Evolutionary conservation across 1,140 invertebrate genomes (phyloP), one percentile per base, ranked within the genome.

Genomic region (Drosophila pachea): DNA sequence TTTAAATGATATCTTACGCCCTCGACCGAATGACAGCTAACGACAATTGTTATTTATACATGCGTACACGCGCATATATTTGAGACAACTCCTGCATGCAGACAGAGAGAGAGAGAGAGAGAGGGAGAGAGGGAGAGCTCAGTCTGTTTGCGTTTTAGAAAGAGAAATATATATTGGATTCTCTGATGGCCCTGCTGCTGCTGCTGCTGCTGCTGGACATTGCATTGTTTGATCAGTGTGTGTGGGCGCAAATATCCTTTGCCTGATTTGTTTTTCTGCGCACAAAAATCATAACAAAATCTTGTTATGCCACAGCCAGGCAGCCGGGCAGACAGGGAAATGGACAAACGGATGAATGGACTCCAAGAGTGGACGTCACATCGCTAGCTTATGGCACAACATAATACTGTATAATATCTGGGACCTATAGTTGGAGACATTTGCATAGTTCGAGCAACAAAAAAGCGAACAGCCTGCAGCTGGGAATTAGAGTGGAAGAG

Each of bases 221-320:
- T 7, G 33, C 38, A 42, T 29, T 8, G 35, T 58, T 22, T 22
- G 22, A 22, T 22, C 22, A 22, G 29, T 74, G 14, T 74, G 65
- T 74, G 8, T 74, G 66, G 58, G 60, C 59, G 61, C 48, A 55
- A 43, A 49, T 43, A 62, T 73, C 58, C 68, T 73, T 61, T 65
- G 69, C 68, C 58, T 71, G 78, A 81, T 81, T 77, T 82, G 66
- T 73, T 82, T 77, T 64, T 61, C 73, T 69, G 12, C 14, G 36
- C 54, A 49, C 49, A 76, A 70, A 70, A 78, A 68, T 58, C 58
- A 64, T 62, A 33, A 40, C 58, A 52, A 76, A 79, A 81, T 81
- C 78, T 60, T 61, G 78, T 81, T 82, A 74, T 82, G 78, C 73
- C 78, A 77, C 73, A 66, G 66, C 31, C 58, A 48, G 43, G 59